Conservation (phyloP, 1,140 invertebrate species). For the Ceratina calcarata region DNA sequence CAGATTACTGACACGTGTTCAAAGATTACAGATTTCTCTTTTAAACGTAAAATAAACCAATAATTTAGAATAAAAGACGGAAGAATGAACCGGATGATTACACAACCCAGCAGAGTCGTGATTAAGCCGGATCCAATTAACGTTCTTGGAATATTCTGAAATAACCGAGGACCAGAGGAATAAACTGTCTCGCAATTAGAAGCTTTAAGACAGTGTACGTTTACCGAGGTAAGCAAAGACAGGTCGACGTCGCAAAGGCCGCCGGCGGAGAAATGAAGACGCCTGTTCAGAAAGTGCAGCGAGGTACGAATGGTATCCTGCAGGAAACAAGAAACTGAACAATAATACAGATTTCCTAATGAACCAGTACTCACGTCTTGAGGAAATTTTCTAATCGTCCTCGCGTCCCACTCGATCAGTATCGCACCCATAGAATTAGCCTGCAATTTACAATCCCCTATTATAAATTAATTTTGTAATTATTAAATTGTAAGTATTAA, state of each 20-base stretch:
- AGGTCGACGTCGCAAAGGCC: slow-evolving; percentile 76
- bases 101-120: not conserved
- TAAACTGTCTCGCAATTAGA: not conserved
- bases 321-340: not conserved
- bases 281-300: slow-evolving; percentile 72
- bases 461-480: not conserved
- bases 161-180: not conserved
- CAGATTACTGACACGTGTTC: too few species aligned
- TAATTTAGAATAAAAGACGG: not conserved
- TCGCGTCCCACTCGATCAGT: slow-evolving; percentile 65
- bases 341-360: not conserved
- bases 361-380: slow-evolving; percentile 28
- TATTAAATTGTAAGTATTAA: too few species aligned
- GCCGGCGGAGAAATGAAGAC: slow-evolving; percentile 72
- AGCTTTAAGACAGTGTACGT: not conserved
- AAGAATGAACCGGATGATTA: too few species aligned
- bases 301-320: slow-evolving; percentile 58
- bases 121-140: slow-evolving; percentile 11
- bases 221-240: slow-evolving; percentile 73
- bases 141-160: not conserved
- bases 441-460: slow-evolving; percentile 51
- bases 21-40: too few species aligned
- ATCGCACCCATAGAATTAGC: slow-evolving; percentile 68
- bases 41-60: too few species aligned
- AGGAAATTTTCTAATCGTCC: slow-evolving; percentile 9